Conservation (phyloP, 64 coral and sea anemone genomes). For the Stichodactyla mertensii region DNA sequence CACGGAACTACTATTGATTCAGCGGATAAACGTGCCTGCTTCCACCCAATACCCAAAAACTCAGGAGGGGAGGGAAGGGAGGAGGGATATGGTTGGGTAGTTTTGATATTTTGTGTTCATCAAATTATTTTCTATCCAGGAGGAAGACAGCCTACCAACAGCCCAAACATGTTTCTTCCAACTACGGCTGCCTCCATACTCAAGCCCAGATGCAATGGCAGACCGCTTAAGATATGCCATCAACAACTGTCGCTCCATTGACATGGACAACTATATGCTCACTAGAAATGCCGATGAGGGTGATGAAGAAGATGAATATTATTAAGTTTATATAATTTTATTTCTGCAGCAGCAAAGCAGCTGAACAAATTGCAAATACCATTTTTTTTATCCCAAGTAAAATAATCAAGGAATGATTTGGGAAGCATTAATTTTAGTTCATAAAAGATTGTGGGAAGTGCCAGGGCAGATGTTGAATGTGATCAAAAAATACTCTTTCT, state of each 20-base stretch:
- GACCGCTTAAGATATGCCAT: slow-evolving; percentile 81
- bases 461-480: not conserved
- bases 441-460: not conserved
- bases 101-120: too few species aligned
- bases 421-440: not conserved
- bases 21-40: too few species aligned
- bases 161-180: slow-evolving; percentile 92
- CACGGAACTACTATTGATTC: too few species aligned
- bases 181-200: slow-evolving; percentile 71
- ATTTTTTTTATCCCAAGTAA: not conserved
- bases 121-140: not conserved
- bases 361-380: too few species aligned
- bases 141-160: slow-evolving; percentile 69
- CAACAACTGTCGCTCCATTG: slow-evolving; percentile 87
- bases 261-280: slow-evolving; percentile 91
- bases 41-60: too few species aligned
- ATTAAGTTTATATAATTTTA: not conserved
- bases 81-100: too few species aligned
- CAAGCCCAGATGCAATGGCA: slow-evolving; percentile 63
- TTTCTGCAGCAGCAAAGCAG: not conserved
- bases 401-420: not conserved
- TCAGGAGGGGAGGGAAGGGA: too few species aligned
- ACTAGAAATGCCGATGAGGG: slow-evolving; percentile 68
- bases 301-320: slow-evolving; percentile 58
- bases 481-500: not conserved